These are phyloP conservation scores for Rhodinocichla rosea DNA, from an alignment of 2,113 vertebrate genomes.

Conservation along the genomic window DNA sequence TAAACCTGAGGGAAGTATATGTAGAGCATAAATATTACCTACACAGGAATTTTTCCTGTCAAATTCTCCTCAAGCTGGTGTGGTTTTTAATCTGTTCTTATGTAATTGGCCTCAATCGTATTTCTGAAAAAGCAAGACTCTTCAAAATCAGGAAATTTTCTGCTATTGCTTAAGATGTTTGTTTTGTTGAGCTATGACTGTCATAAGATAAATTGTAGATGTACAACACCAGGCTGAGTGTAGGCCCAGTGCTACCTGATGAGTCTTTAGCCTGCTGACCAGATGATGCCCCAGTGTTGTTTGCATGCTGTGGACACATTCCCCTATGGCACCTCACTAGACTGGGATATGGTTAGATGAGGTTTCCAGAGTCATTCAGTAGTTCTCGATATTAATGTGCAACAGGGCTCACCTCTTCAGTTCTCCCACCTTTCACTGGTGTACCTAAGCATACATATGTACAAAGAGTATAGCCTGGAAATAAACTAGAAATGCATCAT, in stretches of 20 bases:
- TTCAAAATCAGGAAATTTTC: neutral
- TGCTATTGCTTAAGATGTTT: neutral
- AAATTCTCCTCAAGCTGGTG: neutral
- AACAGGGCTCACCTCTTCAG: neutral
- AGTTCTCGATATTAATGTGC: neutral
- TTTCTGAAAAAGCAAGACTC: neutral
- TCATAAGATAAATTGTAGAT: neutral
- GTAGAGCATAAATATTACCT: neutral
- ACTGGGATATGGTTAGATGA: neutral
- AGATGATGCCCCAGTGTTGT: accelerated
- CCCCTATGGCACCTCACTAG: neutral
- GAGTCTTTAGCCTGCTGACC: neutral
- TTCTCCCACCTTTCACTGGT: neutral
- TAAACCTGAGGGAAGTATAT: neutral
- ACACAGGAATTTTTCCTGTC: neutral
- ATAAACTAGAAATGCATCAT: neutral
- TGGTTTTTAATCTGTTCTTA: neutral
- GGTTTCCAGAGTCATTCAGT: neutral
- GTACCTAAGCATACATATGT: accelerated
- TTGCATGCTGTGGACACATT: neutral
- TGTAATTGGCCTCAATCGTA: neutral
- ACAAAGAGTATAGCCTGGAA: neutral
- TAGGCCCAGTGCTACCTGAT: neutral
- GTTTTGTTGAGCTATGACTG: neutral
- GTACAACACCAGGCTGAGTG: neutral